These are phyloP conservation scores for Sinodicranocentrus sp. DNA, from an alignment of 2,888 invertebrate genomes.

Conservation along the genomic window DNA sequence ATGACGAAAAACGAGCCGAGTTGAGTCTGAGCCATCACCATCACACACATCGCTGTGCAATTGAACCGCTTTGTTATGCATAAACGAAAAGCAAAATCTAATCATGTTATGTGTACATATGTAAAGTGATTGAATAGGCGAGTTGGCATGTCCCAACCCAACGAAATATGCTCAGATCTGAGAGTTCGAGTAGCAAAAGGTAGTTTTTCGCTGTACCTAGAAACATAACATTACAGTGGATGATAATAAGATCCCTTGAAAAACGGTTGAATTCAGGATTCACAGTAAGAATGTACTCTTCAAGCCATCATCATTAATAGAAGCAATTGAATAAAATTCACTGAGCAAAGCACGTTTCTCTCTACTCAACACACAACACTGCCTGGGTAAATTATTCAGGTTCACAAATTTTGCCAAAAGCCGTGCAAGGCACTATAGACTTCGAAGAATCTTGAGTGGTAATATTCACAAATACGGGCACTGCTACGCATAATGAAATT, in stretches of 20 bases:
- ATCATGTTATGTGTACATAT: conserved; percentile 43
- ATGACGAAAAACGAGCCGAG: conserved; percentile 39
- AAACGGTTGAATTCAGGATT: conserved; percentile 29
- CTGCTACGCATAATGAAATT: conserved; percentile 24
- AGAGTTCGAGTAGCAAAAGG: conserved; percentile 38
- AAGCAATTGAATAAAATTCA: conserved; percentile 43
- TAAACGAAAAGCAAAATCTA: conserved; percentile 56
- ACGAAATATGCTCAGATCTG: not conserved
- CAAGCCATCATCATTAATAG: conserved; percentile 4
- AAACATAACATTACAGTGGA: not conserved
- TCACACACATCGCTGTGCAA: conserved; percentile 24
- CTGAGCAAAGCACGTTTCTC: conserved; percentile 17
- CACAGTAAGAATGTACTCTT: not conserved
- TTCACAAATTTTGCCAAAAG: conserved; percentile 40
- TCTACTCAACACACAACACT: conserved; percentile 6
- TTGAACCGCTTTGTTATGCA: conserved; percentile 54
- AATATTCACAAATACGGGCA: no score
- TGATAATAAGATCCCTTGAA: conserved; percentile 28
- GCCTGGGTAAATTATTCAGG: conserved; percentile 54
- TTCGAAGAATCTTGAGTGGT: no score
- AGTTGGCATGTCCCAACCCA: conserved; percentile 9
- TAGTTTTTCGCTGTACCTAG: not conserved
- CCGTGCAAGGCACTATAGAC: not conserved
- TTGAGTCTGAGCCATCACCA: conserved; percentile 7
- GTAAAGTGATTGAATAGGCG: conserved; percentile 26